phyloP scores from a whole-genome alignment of 2,113 vertebrate species.

The Campylomormyrus tamandua region DNA sequence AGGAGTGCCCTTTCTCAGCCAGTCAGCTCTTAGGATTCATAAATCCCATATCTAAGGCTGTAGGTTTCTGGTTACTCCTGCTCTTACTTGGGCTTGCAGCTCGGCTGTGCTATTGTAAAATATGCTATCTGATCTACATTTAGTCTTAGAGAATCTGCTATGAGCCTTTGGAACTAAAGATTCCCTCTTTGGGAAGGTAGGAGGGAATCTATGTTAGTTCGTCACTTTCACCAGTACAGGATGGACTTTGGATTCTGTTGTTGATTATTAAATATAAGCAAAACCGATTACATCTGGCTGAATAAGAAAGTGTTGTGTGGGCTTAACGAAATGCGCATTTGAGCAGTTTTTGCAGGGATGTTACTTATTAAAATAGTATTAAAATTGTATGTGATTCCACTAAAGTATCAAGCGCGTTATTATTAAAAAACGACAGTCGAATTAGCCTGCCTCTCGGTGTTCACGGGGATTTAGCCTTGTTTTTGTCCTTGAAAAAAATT shows the following conservation, averaged over 20 bases:
- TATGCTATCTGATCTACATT: background rate
- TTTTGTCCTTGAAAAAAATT: background rate
- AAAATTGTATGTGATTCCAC: background rate
- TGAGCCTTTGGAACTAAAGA: background rate
- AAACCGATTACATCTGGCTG: background rate
- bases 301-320: background rate
- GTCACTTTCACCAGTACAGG: background rate
- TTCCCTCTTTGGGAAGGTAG: slow-evolving; percentile 8
- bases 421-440: background rate
- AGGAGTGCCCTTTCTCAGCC: slow-evolving; percentile 4
- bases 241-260: background rate
- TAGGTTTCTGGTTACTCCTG: background rate
- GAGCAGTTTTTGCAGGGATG: background rate
- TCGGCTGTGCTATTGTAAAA: background rate
- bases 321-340: background rate
- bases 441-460: background rate
- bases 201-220: background rate
- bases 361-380: background rate
- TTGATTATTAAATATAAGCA: background rate
- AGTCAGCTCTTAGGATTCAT: background rate
- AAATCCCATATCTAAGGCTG: background rate
- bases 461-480: background rate
- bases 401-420: background rate
- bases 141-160: background rate
- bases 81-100: background rate